Percentiles rank a stretch among this genome's conserved stretches.
phyloP scores from a whole-genome alignment of 2,797 vertebrate genomes.

The Alauda arvensis region DNA sequence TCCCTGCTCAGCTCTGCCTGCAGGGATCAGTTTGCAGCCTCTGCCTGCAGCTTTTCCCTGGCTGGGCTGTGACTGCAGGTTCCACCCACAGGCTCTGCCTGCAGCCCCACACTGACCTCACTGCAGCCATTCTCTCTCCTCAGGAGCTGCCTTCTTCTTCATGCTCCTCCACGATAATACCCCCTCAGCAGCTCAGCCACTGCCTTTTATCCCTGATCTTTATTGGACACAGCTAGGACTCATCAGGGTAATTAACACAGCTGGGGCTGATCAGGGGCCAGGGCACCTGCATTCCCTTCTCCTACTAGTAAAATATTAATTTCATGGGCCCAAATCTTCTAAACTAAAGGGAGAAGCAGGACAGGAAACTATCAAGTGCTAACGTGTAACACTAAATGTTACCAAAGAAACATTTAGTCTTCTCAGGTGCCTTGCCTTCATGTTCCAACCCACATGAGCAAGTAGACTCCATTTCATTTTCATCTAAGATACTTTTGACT shows the following conservation, averaged over 20 bases:
- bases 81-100: too few relatives aligned
- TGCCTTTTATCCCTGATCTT: neutral
- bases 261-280: neutral
- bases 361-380: neutral
- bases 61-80: too few relatives aligned
- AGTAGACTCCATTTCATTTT: neutral
- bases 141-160: neutral
- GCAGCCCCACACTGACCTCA: neutral
- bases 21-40: neutral
- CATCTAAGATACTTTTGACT: neutral
- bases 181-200: neutral
- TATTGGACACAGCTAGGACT: neutral
- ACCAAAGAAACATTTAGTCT: neutral
- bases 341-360: neutral
- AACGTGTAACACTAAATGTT: rapidly evolving
- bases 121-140: neutral
- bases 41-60: too few relatives aligned
- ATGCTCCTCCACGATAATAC: neutral
- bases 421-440: neutral
- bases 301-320: neutral
- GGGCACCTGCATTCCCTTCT: neutral
- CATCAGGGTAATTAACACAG: neutral
- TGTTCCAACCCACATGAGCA: neutral
- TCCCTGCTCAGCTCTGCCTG: neutral
- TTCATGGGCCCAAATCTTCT: neutral